Evolutionary conservation across 2,113 vertebrate species (phyloP).

Genomic region (Cardinalis cardinalis): DNA sequence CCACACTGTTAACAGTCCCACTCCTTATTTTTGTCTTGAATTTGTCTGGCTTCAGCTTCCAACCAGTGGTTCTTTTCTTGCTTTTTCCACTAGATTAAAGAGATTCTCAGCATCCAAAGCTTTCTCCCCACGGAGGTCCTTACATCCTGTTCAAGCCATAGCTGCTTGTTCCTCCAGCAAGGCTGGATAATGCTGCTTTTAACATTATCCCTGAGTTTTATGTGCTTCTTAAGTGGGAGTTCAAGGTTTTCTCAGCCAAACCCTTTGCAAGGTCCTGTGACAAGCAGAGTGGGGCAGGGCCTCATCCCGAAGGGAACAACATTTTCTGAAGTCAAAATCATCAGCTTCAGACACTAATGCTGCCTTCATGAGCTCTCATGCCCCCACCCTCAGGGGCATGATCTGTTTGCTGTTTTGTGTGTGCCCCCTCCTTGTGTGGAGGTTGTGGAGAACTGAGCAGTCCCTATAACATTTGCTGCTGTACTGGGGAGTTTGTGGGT

Average conservation of each 20-base stretch:
- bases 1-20: not conserved
- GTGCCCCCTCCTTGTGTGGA: not conserved
- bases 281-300: not conserved
- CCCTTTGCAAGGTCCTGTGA: not conserved
- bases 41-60: slow-evolving; percentile 35
- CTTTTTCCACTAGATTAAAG: slow-evolving; percentile 54
- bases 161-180: not conserved
- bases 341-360: not conserved
- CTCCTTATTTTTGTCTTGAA: slow-evolving; percentile 5
- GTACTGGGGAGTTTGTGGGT: fast-evolving
- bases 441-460: not conserved
- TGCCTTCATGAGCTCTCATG: not conserved
- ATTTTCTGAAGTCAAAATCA: not conserved
- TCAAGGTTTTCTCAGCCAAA: slow-evolving; percentile 1
- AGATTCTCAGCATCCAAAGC: slow-evolving; percentile 30
- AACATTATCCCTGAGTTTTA: not conserved
- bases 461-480: not conserved
- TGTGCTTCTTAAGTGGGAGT: not conserved
- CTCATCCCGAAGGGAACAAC: not conserved
- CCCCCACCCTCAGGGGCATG: not conserved
- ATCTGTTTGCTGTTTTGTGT: not conserved
- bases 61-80: slow-evolving; percentile 31
- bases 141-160: slow-evolving; percentile 45
- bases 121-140: not conserved
- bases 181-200: slow-evolving; percentile 16